Base-by-base conservation (phyloP, 1,140 invertebrate genomes). In the Parasteatoda tepidariorum region DNA sequence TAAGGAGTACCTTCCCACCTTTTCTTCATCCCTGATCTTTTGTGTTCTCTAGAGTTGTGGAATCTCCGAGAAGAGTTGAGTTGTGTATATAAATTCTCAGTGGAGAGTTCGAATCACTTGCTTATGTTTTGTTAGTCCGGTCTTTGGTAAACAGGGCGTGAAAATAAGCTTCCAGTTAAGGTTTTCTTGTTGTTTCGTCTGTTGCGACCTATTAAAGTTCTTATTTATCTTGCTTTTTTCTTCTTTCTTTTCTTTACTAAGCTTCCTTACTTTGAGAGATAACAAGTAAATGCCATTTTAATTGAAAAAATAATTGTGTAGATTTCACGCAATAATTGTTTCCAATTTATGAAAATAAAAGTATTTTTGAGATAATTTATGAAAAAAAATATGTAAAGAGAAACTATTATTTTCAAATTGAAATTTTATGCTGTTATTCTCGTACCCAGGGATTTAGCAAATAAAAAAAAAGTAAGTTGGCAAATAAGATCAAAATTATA, bases 131-230 rank as follows among this genome's bases (percentile, higher is more conserved):
- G 31, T 71, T 57, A 41, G 18, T 26, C 26, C n/a, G 48, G 26
- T 68, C 30, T 71, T 71, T 22, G 41, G 68, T 55, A 71, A 71
- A 71, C 68, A 71, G 68, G 68, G 68, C 68, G 68, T 71, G 54
- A 71, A 71, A 71, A 54, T 71, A 71, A 71, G 68, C 48, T 55
- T 57, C 33, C 24, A 71, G 68, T 71, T 71, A 68, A 24, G 41
- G 22, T 22, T 48, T 68, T 68, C 41, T 24, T 48, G 24, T 48
- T 11, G 66, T 24, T 48, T 48, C 9, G 38, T 48, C 38, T 18
- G 18, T 48, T 48, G 38, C 38, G 38, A 48, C 38, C 38, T 13
- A 34, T 48, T 33, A 24, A 22, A n/a, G 22, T 68, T 24, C 30
- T 22, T 22, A 22, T 15, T 31, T 15, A 9, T 66, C 15, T 30